These are phyloP conservation scores for Phortica okadai DNA, from an alignment of 2,888 invertebrate genomes.

Conservation along the genomic window DNA sequence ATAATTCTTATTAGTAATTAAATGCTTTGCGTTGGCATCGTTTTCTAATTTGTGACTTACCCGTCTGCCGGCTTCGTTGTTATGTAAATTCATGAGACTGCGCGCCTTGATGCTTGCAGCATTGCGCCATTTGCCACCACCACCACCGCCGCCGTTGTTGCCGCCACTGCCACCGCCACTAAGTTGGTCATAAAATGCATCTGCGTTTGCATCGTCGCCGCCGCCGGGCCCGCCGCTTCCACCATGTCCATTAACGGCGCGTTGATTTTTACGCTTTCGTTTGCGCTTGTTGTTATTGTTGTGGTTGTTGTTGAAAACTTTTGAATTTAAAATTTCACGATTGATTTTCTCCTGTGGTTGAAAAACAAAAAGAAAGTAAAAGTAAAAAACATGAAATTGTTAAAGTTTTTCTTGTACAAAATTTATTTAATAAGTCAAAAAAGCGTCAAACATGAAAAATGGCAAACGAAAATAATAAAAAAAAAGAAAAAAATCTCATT, in stretches of 20 bases:
- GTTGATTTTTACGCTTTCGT: conserved; percentile 73
- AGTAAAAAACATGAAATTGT: conserved; percentile 32
- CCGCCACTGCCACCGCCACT: conserved; percentile 25
- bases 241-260: conserved; percentile 68
- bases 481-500: no score
- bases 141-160: background rate
- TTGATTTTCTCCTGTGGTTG: conserved; percentile 75
- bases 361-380: background rate
- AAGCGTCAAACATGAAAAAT: conserved; percentile 21
- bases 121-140: conserved; percentile 62
- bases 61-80: conserved; percentile 98
- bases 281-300: conserved; percentile 65
- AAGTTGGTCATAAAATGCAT: conserved; percentile 9
- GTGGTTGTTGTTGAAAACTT: conserved; percentile 72
- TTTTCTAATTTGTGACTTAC: conserved; percentile 79
- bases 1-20: background rate
- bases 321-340: conserved; percentile 76
- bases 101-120: conserved; percentile 79
- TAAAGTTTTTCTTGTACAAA: conserved; percentile 32
- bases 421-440: conserved; percentile 33
- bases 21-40: background rate
- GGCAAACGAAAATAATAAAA: background rate
- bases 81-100: conserved; percentile 97
- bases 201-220: conserved; percentile 28
- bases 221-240: conserved; percentile 41